Evolutionary conservation across 2,797 vertebrate species (phyloP).

Genomic region (Hafferia zeledoni): DNA sequence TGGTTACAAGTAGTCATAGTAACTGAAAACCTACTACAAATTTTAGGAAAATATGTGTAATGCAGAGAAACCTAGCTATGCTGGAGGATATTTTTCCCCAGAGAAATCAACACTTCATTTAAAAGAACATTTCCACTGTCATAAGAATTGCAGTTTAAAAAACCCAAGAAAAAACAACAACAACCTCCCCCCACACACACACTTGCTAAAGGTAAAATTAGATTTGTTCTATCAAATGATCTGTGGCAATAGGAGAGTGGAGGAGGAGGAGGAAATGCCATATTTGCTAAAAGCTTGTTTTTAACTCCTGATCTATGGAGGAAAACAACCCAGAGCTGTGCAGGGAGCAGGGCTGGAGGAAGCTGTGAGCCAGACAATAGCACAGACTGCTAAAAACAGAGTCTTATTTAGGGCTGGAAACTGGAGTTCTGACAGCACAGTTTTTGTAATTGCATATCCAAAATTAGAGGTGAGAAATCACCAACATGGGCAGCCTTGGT

Average conservation of each 20-base stretch:
- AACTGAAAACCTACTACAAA: background rate
- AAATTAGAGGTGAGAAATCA: background rate
- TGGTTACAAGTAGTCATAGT: background rate
- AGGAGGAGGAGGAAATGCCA: background rate
- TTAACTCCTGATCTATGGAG: background rate
- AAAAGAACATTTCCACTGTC: background rate
- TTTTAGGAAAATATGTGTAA: background rate
- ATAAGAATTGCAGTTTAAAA: background rate
- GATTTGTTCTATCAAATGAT: conserved; percentile 1
- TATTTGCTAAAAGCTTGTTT: background rate
- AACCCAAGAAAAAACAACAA: background rate
- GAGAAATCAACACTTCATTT: background rate
- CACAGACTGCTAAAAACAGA: background rate
- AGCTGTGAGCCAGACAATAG: background rate
- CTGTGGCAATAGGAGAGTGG: background rate
- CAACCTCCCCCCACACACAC: no score
- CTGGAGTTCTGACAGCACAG: background rate
- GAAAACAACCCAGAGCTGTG: background rate
- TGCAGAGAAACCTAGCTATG: background rate
- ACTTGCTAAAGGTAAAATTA: background rate
- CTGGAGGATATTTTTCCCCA: background rate
- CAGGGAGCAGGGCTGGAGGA: background rate
- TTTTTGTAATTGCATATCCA: background rate
- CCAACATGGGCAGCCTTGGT: background rate
- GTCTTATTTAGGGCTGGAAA: background rate